Conservation (phyloP, 1,140 invertebrate species). For the Drosophila simulans region DNA sequence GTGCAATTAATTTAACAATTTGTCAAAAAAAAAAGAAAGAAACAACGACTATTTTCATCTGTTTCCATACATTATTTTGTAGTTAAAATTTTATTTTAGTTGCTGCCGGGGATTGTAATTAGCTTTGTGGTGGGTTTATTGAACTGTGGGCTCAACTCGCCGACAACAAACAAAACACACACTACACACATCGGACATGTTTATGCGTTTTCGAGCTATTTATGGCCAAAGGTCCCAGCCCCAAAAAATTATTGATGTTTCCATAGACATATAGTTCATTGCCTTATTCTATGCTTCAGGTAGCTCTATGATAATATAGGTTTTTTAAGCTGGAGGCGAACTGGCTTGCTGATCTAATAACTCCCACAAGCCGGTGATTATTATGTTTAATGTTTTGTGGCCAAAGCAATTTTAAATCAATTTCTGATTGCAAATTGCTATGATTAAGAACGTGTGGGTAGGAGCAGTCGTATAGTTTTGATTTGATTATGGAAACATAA, state of each 20-base stretch:
- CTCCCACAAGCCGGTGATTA: slow-evolving; percentile 33
- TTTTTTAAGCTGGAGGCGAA: not conserved
- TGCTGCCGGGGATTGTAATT: slow-evolving; percentile 29
- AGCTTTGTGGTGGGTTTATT: slow-evolving; percentile 61
- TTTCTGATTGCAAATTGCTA: slow-evolving; percentile 11
- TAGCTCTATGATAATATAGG: not conserved
- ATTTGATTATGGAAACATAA: not conserved
- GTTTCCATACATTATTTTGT: slow-evolving; percentile 35
- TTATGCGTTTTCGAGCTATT: slow-evolving; percentile 62
- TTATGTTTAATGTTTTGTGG: slow-evolving; percentile 15
- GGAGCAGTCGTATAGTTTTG: too few relatives aligned
- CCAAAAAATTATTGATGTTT: slow-evolving; percentile 48
- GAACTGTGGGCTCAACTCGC: slow-evolving; percentile 50
- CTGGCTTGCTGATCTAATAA: slow-evolving; percentile 39
- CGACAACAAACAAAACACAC: slow-evolving; percentile 16
- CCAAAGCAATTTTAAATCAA: slow-evolving; percentile 14
- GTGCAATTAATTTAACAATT: slow-evolving; percentile 68
- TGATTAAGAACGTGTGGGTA: not conserved
- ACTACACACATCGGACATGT: slow-evolving; percentile 38
- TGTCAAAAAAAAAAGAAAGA: slow-evolving; percentile 18
- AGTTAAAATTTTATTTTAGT: slow-evolving; percentile 55
- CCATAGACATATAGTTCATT: slow-evolving; percentile 35
- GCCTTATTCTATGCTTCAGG: slow-evolving; percentile 28
- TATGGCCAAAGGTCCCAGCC: slow-evolving; percentile 54
- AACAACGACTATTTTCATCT: slow-evolving; percentile 45